Evolutionary conservation across 2,113 vertebrate species (phyloP).

Genomic region (Anser cygnoides): DNA sequence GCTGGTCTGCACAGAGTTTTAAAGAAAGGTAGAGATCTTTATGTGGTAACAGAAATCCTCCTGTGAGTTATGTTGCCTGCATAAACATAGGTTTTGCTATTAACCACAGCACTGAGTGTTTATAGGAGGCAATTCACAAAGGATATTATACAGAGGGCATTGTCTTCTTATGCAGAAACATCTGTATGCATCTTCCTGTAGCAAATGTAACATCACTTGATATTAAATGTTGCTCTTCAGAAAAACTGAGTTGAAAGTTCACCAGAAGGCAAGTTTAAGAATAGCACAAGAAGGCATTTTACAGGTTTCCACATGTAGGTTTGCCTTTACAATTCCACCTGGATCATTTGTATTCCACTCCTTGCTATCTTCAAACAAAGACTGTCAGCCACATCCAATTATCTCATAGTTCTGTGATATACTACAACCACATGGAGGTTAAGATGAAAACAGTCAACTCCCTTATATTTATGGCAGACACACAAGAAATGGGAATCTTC

Average conservation of each 20-base stretch:
- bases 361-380: neutral
- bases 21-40: neutral
- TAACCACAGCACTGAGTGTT: neutral
- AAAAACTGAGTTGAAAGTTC: neutral
- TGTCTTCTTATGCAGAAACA: neutral
- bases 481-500: neutral
- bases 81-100: neutral
- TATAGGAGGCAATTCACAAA: neutral
- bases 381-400: neutral
- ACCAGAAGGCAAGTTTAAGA: neutral
- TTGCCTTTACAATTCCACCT: constrained; percentile 4
- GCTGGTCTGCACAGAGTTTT: neutral
- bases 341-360: neutral
- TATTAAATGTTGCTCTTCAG: neutral
- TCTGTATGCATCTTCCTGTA: neutral
- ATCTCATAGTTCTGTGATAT: neutral
- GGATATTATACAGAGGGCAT: neutral
- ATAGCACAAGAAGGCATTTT: neutral
- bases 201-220: neutral
- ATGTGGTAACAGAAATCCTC: neutral
- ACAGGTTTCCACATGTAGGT: neutral
- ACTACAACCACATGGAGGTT: neutral
- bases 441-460: neutral
- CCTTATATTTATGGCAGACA: neutral
- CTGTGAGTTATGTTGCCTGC: neutral